These are phyloP conservation scores for Tor tambroides DNA, from an alignment of 2,113 vertebrate genomes.

Conservation along the genomic window DNA sequence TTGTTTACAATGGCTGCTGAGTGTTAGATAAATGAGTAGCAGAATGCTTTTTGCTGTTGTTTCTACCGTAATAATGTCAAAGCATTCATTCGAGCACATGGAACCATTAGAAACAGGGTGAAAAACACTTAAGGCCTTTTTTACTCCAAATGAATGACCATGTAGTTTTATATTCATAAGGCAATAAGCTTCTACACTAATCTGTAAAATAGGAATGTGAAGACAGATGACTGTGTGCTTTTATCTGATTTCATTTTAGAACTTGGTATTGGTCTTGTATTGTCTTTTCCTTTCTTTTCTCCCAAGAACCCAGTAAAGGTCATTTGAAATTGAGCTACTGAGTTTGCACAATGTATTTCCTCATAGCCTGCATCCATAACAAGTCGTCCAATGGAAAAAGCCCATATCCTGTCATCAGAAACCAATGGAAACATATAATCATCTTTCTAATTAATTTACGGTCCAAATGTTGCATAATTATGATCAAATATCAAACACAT, in stretches of 20 bases:
- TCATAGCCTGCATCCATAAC: neutral
- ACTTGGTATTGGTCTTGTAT: neutral
- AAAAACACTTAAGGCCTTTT: neutral
- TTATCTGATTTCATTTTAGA: too few species aligned
- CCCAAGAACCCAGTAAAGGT: neutral
- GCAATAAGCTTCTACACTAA: too few species aligned
- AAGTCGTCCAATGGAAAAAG: neutral
- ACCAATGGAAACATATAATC: neutral
- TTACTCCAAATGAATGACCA: neutral
- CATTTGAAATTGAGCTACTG: neutral
- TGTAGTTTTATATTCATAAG: too few species aligned
- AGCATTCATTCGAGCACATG: neutral
- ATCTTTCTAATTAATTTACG: neutral
- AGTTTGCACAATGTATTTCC: neutral
- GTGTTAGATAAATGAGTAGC: slow-evolving; percentile 4
- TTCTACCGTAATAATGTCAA: neutral
- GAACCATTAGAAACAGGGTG: neutral
- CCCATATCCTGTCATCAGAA: slow-evolving; percentile 5
- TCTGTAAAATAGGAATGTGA: too few species aligned
- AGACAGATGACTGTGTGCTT: too few species aligned
- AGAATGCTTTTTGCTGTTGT: neutral
- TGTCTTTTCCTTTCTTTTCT: neutral
- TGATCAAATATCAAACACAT: slow-evolving; percentile 20
- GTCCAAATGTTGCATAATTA: neutral
- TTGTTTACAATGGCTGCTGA: slow-evolving; percentile 47